A percentile compares a stretch with the other conserved stretches of the same genome.
Conservation (phyloP, 2,797 vertebrate species). For the Sebastes vulpes region DNA sequence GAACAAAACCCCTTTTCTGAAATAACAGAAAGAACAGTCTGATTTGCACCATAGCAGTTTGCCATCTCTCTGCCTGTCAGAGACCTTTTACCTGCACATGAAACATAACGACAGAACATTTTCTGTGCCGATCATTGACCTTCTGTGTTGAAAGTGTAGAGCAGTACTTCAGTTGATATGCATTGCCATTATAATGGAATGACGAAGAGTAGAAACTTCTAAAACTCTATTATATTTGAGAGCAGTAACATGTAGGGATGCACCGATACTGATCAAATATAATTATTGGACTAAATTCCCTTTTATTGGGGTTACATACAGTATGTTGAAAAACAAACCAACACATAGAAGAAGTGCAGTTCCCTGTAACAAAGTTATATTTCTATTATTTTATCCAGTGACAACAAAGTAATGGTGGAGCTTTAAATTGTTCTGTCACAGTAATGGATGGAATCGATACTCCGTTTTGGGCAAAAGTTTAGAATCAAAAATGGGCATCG, state of each 20-base stretch:
- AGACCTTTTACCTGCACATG: conserved; percentile 41
- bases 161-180: conserved; percentile 43
- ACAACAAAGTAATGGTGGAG: conserved; percentile 43
- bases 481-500: conserved; percentile 44
- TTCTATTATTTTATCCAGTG: conserved; percentile 34
- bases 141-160: conserved; percentile 40
- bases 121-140: conserved; percentile 39
- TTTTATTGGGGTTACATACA: conserved; percentile 26
- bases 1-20: conserved; percentile 7
- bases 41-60: conserved; percentile 8
- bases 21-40: conserved; percentile 6
- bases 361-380: conserved; percentile 37
- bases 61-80: conserved; percentile 9
- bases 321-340: conserved; percentile 25
- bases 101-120: conserved; percentile 31
- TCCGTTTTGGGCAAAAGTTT: conserved; percentile 37
- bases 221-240: conserved; percentile 57
- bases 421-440: conserved; percentile 38
- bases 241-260: conserved; percentile 66
- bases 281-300: conserved; percentile 37
- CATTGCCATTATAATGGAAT: conserved; percentile 43
- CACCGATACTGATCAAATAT: conserved; percentile 51
- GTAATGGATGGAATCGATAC: conserved; percentile 41
- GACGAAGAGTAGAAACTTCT: conserved; percentile 50
- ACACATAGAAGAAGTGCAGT: conserved; percentile 24